A percentile compares a stretch with the other conserved stretches of the same genome.
Evolutionary conservation across 2,113 vertebrate genomes (phyloP).

Genomic region (Centropristis striata): DNA sequence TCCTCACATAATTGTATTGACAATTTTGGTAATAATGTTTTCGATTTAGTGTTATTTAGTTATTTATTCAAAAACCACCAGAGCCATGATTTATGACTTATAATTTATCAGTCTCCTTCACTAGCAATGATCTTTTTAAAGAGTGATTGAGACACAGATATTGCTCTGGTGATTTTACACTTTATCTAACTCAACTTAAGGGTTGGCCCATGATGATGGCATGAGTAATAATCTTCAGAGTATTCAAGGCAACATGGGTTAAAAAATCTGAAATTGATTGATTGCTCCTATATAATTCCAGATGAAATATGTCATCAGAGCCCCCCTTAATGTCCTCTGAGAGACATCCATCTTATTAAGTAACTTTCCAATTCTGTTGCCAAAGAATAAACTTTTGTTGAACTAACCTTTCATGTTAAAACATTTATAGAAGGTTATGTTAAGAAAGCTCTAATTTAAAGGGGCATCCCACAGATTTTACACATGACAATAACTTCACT

Average conservation of each 20-base stretch:
- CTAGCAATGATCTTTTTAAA: neutral
- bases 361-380: slow-evolving; percentile 3
- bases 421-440: neutral
- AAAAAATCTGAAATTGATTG: slow-evolving; percentile 40
- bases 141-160: neutral
- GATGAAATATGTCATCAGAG: slow-evolving; percentile 32
- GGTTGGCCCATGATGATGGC: neutral
- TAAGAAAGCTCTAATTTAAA: neutral
- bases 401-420: neutral
- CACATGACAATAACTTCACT: neutral
- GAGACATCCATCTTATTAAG: slow-evolving; percentile 50
- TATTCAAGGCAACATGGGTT: slow-evolving; percentile 28
- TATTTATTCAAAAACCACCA: neutral
- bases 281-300: slow-evolving; percentile 34
- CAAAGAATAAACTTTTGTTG: slow-evolving; percentile 14
- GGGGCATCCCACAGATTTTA: neutral
- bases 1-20: no score
- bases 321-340: slow-evolving; percentile 25
- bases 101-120: neutral
- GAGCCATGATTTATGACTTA: neutral
- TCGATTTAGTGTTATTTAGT: no score
- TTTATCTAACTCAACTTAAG: neutral
- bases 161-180: neutral
- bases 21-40: no score
- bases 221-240: slow-evolving; percentile 24